Evolutionary conservation across 1,140 invertebrate species (phyloP), one percentile per base, ranked within the genome.

Genomic region (Periplaneta americana): DNA sequence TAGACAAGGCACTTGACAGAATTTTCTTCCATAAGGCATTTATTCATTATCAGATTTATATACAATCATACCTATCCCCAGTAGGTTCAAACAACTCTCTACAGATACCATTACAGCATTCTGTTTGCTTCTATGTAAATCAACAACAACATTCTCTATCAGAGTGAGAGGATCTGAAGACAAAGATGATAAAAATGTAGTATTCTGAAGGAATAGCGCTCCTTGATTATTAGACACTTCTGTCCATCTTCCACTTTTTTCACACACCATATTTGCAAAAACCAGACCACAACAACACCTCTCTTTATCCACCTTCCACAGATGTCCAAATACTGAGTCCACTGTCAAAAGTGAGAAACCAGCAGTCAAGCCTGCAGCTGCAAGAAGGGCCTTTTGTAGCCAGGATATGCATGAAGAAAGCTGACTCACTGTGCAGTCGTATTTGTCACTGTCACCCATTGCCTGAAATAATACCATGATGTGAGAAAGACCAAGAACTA

Each of bases 41-140:
- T 28, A 66, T 6, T 66, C 48, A 39, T 79, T 79, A 37, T 9
- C 18, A n/a, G 33, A 28, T 37, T 22, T 36, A 31, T 37, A 35
- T 39, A 80, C 79, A 57, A 80, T n/a, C n/a, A 80, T 22, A 9
- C 76, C 76, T 36, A 78, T 78, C 18, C n/a, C 36, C 34, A 78
- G 37, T 13, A 78, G 22, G 36, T 78, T 78, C 28, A 36, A 17
- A 78, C 76, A 78, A 11, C 34, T 78, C 34, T 78, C 76, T 28
- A 78, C 28, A 31, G 76, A 34, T 28, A 78, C 18, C 28, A 36
- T 78, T 11, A 78, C 36, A 28, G 76, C 76, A 78, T 28, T 78
- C n/a, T 36, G 18, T 28, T 78, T 78, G 31, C 35, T 78, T 6
- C 28, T 17, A 78, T 10, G 28, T 35, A 78, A 34, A 39, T 78